phyloP scores from a whole-genome alignment of 2,888 invertebrate genomes.

The Eutolmus rufibarbis region DNA sequence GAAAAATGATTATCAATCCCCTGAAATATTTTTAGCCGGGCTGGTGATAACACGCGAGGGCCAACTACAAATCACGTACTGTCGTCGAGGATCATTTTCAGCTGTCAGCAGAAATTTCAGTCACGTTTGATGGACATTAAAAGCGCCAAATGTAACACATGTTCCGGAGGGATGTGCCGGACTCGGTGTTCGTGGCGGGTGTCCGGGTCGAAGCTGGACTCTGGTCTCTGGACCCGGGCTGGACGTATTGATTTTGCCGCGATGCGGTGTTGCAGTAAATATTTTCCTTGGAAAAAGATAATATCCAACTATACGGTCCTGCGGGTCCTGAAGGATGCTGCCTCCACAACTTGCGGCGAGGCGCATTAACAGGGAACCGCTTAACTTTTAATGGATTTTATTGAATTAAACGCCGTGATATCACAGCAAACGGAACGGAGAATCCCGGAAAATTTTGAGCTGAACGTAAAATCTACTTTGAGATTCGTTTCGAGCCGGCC shows the following conservation, averaged over 20 bases:
- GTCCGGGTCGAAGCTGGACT: not conserved
- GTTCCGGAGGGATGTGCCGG: not conserved
- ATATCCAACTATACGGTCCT: not conserved
- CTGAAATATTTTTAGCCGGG: conserved; percentile 29
- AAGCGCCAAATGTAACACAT: conserved; percentile 39
- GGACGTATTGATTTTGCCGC: not conserved
- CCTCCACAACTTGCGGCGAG: not conserved
- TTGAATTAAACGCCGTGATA: not conserved
- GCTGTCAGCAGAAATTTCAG: conserved; percentile 41
- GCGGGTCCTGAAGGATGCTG: not conserved
- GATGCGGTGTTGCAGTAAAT: not conserved
- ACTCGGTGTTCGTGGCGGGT: not conserved
- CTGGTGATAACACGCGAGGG: conserved; percentile 30
- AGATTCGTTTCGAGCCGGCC: not conserved
- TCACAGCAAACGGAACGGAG: not conserved
- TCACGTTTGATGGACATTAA: conserved; percentile 43
- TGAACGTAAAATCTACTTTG: not conserved
- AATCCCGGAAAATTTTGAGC: not conserved
- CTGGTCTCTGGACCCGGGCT: not conserved
- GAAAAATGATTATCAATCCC: conserved; percentile 42
- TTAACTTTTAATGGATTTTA: not conserved
- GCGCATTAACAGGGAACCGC: not conserved
- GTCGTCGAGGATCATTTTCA: conserved; percentile 38
- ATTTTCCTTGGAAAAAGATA: not conserved
- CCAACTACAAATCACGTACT: conserved; percentile 34